Evolutionary conservation across 2,888 invertebrate species (phyloP).

Genomic region (Thymelicus sylvestris): DNA sequence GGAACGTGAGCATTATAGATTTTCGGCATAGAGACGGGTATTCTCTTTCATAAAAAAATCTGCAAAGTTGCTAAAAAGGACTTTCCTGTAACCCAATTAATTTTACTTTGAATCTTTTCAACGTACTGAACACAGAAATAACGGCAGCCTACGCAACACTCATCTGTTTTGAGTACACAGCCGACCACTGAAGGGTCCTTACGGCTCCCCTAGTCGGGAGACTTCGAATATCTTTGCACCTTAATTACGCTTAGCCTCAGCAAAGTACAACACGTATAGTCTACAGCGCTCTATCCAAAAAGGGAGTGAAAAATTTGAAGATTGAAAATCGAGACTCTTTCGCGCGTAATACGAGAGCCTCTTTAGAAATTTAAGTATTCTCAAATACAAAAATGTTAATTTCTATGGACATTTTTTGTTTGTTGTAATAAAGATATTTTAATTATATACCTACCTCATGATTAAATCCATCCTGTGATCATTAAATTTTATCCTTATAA

Average conservation of each 20-base stretch:
- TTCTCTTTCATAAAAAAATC: conserved; percentile 50
- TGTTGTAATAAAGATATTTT: conserved; percentile 60
- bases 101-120: conserved; percentile 76
- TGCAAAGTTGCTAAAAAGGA: conserved; percentile 44
- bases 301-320: conserved; percentile 62
- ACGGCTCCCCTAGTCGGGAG: conserved; percentile 67
- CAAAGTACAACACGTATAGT: conserved; percentile 74
- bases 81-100: conserved; percentile 65
- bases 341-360: conserved; percentile 55
- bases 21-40: neutral
- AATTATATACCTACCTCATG: conserved; percentile 13
- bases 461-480: too few species aligned
- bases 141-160: conserved; percentile 75
- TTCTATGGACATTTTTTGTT: conserved; percentile 51
- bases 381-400: conserved; percentile 54
- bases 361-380: conserved; percentile 55
- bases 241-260: conserved; percentile 77
- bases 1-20: neutral
- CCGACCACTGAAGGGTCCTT: conserved; percentile 73
- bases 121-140: conserved; percentile 65
- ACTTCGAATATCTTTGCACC: conserved; percentile 83
- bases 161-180: conserved; percentile 73
- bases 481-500: too few species aligned
- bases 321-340: conserved; percentile 59
- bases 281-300: conserved; percentile 63